Conservation (phyloP, 2,888 invertebrate species). For the Atrina japonica region DNA sequence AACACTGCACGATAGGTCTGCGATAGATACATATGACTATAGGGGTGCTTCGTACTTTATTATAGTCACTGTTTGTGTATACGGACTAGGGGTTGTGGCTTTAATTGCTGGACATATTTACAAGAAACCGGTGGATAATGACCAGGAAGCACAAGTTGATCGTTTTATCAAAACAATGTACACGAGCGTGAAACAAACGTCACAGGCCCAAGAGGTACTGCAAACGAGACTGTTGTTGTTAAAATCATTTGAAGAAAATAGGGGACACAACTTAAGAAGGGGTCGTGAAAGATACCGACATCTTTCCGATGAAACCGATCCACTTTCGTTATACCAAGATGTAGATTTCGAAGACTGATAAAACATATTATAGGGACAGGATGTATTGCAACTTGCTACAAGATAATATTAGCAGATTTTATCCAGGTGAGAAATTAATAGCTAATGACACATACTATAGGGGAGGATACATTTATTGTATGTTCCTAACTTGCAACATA, state of each 20-base stretch:
- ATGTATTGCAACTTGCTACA: too few species aligned
- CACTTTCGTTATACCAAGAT: too few species aligned
- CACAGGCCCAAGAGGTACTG: neutral
- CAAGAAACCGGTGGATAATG: slow-evolving; percentile 32
- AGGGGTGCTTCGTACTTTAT: slow-evolving; percentile 43
- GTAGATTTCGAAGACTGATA: too few species aligned
- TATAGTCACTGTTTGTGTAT: slow-evolving; percentile 50
- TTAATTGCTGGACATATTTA: slow-evolving; percentile 58
- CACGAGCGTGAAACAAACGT: neutral
- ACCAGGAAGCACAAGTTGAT: slow-evolving; percentile 44
- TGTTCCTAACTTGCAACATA: too few species aligned
- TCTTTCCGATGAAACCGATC: neutral
- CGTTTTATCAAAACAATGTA: slow-evolving; percentile 11
- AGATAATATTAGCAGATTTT: too few species aligned
- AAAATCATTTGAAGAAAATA: slow-evolving; percentile 14
- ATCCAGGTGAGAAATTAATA: too few species aligned
- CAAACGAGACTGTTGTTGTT: slow-evolving; percentile 13
- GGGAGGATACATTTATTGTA: too few species aligned
- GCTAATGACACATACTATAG: too few species aligned
- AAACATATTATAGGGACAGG: too few species aligned
- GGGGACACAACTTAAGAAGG: neutral
- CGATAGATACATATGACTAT: slow-evolving; percentile 19
- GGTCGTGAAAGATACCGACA: neutral
- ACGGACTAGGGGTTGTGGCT: slow-evolving; percentile 54
- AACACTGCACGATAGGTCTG: neutral